These are phyloP conservation scores for Cyprinodon variegatus DNA, from an alignment of 2,113 vertebrate genomes.

Conservation along the genomic window DNA sequence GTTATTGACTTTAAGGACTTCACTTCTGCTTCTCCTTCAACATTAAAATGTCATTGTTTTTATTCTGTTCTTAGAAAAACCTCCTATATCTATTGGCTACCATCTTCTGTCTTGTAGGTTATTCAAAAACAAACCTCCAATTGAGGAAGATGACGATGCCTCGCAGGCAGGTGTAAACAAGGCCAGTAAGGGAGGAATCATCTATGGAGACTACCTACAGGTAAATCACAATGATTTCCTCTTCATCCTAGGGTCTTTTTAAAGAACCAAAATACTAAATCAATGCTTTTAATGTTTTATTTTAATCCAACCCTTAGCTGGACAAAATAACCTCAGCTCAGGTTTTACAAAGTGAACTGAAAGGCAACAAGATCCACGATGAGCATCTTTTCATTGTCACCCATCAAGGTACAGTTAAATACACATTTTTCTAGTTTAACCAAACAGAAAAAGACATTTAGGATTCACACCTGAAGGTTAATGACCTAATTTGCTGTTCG, in stretches of 20 bases:
- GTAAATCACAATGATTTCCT: constrained; percentile 68
- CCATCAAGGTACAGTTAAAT: constrained; percentile 89
- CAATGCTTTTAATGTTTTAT: background rate
- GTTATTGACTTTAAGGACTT: background rate
- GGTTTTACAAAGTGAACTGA: constrained; percentile 91
- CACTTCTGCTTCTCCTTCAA: background rate
- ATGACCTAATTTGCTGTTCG: background rate
- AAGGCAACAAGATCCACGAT: constrained; percentile 93
- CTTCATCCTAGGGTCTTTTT: background rate
- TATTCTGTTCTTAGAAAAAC: background rate
- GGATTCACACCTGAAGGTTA: background rate
- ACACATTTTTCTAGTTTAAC: background rate
- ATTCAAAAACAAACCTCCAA: constrained; percentile 80
- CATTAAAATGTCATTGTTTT: background rate
- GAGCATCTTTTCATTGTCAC: constrained; percentile 98
- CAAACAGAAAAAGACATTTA: background rate
- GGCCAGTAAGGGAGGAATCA: constrained; percentile 87
- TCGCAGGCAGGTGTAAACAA: constrained; percentile 88
- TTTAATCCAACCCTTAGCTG: constrained; percentile 79
- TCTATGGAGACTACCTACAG: constrained; percentile 92
- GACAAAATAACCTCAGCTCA: constrained; percentile 91
- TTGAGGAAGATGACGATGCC: constrained; percentile 77
- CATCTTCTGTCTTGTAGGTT: constrained; percentile 71
- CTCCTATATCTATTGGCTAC: constrained; percentile 24
- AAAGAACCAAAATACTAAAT: background rate